phyloP scores from a whole-genome alignment of 2,113 vertebrate species.

The Antechinus stuartii region DNA sequence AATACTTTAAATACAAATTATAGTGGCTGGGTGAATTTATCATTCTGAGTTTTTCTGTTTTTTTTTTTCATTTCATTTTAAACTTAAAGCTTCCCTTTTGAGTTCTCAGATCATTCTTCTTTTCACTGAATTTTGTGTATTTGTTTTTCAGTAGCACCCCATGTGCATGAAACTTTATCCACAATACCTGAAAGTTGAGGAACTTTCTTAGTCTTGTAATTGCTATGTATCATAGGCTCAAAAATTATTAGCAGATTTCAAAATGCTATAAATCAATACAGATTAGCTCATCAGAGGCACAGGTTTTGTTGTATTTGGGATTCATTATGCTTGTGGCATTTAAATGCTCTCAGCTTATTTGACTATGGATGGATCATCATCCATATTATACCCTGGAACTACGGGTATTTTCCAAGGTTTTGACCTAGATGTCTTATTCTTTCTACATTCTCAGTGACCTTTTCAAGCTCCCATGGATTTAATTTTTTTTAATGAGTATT shows the following conservation, averaged over 20 bases:
- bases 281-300: neutral
- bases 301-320: neutral
- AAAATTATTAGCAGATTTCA: neutral
- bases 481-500: too few relatives aligned
- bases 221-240: slow-evolving; percentile 3
- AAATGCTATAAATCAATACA: slow-evolving; percentile 5
- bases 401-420: neutral
- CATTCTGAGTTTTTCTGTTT: neutral
- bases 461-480: too few relatives aligned
- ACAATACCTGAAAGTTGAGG: slow-evolving; percentile 14
- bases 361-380: neutral
- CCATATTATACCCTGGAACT: neutral
- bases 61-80: slow-evolving; percentile 11
- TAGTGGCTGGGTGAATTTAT: neutral
- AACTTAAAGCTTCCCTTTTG: slow-evolving; percentile 9
- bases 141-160: neutral
- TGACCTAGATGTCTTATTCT: neutral
- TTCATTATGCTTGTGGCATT: neutral
- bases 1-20: neutral
- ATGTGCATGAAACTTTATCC: slow-evolving; percentile 6
- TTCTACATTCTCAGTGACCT: too few relatives aligned
- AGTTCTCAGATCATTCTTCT: neutral
- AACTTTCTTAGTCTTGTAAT: neutral
- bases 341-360: neutral
- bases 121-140: neutral